A percentile compares a stretch with the other conserved stretches of the same genome.
phyloP scores from a whole-genome alignment of 2,888 invertebrate species.

The Pantelozetes paolii region DNA sequence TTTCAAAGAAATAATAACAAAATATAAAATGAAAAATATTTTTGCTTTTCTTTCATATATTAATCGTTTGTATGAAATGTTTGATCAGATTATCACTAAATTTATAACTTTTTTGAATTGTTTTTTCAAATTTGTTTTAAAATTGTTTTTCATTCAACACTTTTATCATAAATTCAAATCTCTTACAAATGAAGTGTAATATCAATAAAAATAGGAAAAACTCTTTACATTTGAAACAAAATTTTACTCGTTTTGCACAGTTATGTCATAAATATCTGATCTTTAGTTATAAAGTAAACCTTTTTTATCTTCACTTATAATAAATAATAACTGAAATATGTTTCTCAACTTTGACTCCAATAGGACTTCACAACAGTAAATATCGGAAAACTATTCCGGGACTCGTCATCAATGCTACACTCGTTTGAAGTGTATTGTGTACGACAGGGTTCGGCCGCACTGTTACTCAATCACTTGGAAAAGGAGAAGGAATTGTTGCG shows the following conservation, averaged over 20 bases:
- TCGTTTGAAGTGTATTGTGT: constrained; percentile 94
- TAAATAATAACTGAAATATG: no score
- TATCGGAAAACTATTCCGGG: constrained; percentile 82
- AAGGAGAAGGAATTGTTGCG: constrained; percentile 88
- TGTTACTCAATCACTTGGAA: constrained; percentile 80
- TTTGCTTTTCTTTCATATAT: background rate
- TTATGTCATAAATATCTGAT: no score
- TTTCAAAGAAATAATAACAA: background rate
- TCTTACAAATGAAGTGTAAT: no score
- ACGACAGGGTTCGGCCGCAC: constrained; percentile 78
- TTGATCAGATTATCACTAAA: constrained; percentile 10
- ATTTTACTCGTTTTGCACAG: no score
- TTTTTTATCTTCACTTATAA: no score
- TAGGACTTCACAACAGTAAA: constrained; percentile 77
- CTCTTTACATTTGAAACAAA: no score
- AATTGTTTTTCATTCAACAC: no score
- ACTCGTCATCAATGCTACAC: constrained; percentile 80
- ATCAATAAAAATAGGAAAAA: no score
- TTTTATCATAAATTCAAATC: no score
- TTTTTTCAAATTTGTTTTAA: background rate
- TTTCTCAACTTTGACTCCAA: no score
- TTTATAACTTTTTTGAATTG: background rate
- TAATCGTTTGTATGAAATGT: background rate
- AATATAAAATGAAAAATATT: background rate
- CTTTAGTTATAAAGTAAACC: no score